These are phyloP conservation scores for Fringilla coelebs DNA, from an alignment of 2,797 vertebrate species.

Conservation along the genomic window DNA sequence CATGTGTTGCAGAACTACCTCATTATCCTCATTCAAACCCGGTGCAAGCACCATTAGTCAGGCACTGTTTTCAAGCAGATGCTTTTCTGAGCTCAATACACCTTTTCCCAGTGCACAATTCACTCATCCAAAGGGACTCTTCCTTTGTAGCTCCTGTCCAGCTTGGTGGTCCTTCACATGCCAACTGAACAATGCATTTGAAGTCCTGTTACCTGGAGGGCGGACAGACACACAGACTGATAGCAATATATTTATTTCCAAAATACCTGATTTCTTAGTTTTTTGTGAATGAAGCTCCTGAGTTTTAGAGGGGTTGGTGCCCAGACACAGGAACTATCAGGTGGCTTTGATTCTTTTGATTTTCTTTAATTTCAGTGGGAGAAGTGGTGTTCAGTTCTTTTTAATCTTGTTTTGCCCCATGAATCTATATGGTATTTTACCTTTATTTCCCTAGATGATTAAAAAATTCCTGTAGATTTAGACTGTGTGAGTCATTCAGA, in stretches of 20 bases:
- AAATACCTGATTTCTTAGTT: neutral
- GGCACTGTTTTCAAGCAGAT: neutral
- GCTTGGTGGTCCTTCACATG: neutral
- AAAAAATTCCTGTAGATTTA: neutral
- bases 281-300: neutral
- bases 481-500: neutral
- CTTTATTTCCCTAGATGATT: neutral
- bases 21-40: constrained; percentile 39
- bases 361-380: neutral
- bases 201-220: neutral
- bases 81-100: neutral
- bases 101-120: neutral
- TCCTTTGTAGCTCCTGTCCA: neutral
- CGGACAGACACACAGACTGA: neutral
- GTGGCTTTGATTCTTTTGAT: neutral
- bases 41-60: neutral
- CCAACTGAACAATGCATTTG: neutral
- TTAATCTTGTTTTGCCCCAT: neutral
- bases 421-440: neutral
- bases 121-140: neutral
- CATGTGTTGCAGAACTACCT: neutral
- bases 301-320: neutral
- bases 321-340: neutral
- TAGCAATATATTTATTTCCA: neutral
- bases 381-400: neutral